Evolutionary conservation across 2,888 invertebrate species (phyloP), one percentile per base, ranked within the genome.

Genomic region (Pheosia tremula): DNA sequence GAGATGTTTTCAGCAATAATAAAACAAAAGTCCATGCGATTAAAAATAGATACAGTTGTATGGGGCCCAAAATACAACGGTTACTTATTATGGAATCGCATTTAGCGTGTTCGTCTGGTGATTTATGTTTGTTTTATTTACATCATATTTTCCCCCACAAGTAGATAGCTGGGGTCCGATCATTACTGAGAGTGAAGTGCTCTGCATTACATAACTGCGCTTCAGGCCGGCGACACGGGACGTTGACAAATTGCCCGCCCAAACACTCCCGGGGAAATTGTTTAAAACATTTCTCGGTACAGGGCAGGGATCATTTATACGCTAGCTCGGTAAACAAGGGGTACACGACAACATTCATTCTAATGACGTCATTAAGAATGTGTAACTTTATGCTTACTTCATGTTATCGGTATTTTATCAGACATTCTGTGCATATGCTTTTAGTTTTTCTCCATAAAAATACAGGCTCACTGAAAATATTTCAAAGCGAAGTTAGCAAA

Each of bases 131-230:
- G 5, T 24, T 24, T 24, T 24, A 24, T 24, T 24, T n/a, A 47
- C 47, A n/a, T 47, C n/a, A 4, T 47, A n/a, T 47, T 47, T 47
- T n/a, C 47, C 45, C 5, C 2, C 47, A 3, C 43, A 10, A 43
- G 43, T 9, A 24, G 24, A 24, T 24, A 41, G 41, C n/a, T 50
- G 8, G 24, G 24, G 8, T 24, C 50, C 24, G 50, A 50, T 24
- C 50, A 50, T 50, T 50, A 9, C 24, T 8, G 13, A 5, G 24
- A 24, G 13, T 50, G 50, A 50, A 13, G 13, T 50, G n/a, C 37
- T 9, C 53, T 53, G 53, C 11, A 53, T 10, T 53, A 37, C 53
- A 53, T 53, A 53, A 37, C 11, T 53, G 53, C 53, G 53, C 53
- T 53, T 53, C 10, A 53, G 37, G 53, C 53, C 37, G 10, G 37